A percentile compares a stretch with the other conserved stretches of the same genome.
These are phyloP conservation scores for Eretmocerus hayati DNA, from an alignment of 2,888 invertebrate genomes.

Conservation along the genomic window DNA sequence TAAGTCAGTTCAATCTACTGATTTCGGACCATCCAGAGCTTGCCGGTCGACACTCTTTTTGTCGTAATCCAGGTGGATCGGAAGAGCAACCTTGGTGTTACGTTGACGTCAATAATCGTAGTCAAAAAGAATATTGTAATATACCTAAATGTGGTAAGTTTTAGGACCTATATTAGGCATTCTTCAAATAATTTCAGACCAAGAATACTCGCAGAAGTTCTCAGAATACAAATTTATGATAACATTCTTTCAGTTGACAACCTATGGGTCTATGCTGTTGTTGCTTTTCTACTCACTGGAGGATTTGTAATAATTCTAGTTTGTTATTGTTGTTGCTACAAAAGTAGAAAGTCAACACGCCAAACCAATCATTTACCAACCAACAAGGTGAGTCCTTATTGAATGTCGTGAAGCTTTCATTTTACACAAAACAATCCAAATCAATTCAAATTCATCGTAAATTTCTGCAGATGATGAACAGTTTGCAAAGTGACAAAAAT, in stretches of 20 bases:
- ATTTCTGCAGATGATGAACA: slow-evolving; percentile 36
- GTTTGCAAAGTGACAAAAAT: slow-evolving; percentile 58
- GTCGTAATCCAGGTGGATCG: slow-evolving; percentile 80
- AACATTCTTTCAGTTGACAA: slow-evolving; percentile 56
- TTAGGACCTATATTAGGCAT: background rate
- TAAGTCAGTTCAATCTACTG: slow-evolving; percentile 67
- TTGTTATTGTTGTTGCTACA: slow-evolving; percentile 58
- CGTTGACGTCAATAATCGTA: slow-evolving; percentile 60
- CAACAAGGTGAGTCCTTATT: slow-evolving; percentile 35
- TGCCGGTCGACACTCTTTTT: slow-evolving; percentile 79
- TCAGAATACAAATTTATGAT: background rate
- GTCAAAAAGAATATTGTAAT: slow-evolving; percentile 74
- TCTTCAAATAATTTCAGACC: background rate
- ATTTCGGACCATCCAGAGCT: slow-evolving; percentile 78
- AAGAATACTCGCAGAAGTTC: background rate
- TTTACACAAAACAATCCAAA: background rate
- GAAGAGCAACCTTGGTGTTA: slow-evolving; percentile 88
- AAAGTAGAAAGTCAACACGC: slow-evolving; percentile 37
- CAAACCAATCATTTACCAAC: slow-evolving; percentile 41
- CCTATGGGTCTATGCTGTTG: slow-evolving; percentile 74
- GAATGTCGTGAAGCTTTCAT: background rate
- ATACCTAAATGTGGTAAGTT: slow-evolving; percentile 76
- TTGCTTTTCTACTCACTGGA: slow-evolving; percentile 53
- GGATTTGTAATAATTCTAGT: slow-evolving; percentile 52
- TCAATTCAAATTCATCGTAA: background rate